phyloP scores from a whole-genome alignment of 2,113 vertebrate genomes.

The Menura novaehollandiae region DNA sequence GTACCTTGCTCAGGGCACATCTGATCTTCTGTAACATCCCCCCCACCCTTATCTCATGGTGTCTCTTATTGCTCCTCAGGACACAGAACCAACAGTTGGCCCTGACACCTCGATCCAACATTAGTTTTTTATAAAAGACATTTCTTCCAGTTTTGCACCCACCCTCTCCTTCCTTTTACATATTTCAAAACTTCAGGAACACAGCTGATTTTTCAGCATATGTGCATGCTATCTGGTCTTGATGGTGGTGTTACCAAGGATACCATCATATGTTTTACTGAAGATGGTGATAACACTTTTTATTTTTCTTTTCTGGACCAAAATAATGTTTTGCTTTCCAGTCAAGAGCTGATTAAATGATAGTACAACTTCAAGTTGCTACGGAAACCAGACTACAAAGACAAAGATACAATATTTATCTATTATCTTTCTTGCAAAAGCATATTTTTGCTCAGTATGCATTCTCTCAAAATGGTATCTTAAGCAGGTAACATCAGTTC shows the following conservation, averaged over 20 bases:
- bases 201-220: not conserved
- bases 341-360: constrained; percentile 3
- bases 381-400: not conserved
- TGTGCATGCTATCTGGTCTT: not conserved
- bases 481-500: not conserved
- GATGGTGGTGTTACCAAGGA: not conserved
- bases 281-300: not conserved
- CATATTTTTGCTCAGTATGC: not conserved
- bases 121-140: not conserved
- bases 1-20: not conserved
- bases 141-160: not conserved
- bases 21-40: not conserved
- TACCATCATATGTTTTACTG: not conserved
- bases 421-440: not conserved
- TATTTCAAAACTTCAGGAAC: not conserved
- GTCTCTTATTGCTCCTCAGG: not conserved
- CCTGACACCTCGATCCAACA: not conserved
- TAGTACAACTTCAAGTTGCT: not conserved
- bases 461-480: not conserved
- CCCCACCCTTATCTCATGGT: not conserved
- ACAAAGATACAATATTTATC: not conserved
- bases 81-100: not conserved
- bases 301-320: not conserved
- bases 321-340: not conserved
- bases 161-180: not conserved